Percentiles rank a stretch among this genome's conserved stretches.
These are phyloP conservation scores for Zaprionus obscuricornis DNA, from an alignment of 2,888 invertebrate genomes.

Conservation along the genomic window DNA sequence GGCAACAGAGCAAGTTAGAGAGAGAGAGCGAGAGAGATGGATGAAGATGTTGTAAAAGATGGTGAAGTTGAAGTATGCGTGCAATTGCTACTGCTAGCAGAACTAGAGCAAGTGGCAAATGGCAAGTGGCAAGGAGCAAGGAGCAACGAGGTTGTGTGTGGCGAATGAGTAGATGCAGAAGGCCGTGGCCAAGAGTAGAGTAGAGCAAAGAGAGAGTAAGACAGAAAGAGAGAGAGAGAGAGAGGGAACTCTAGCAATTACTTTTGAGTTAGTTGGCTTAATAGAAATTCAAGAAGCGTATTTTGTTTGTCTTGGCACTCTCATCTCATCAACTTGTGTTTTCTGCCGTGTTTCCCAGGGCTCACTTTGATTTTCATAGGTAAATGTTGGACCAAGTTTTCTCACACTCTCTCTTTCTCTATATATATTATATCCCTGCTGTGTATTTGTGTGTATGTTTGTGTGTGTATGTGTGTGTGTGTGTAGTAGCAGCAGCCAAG, in stretches of 20 bases:
- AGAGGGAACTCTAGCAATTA: constrained; percentile 55
- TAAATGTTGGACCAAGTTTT: constrained; percentile 61
- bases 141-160: no score
- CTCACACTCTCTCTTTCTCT: not conserved
- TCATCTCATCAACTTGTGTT: not conserved
- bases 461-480: no score
- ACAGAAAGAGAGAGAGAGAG: not conserved
- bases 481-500: constrained; percentile 10
- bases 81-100: constrained; percentile 50
- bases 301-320: constrained; percentile 62
- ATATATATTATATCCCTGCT: no score
- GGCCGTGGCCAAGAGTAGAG: no score
- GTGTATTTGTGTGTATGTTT: no score
- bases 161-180: no score
- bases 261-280: constrained; percentile 76
- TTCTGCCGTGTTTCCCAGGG: constrained; percentile 42
- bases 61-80: constrained; percentile 22
- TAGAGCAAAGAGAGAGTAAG: no score
- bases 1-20: no score
- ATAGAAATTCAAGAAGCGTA: constrained; percentile 74
- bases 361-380: constrained; percentile 76
- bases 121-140: no score
- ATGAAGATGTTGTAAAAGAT: no score
- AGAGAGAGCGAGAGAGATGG: not conserved
- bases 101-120: no score